Conservation (phyloP, 2,888 invertebrate genomes). For the Lucinisca nassula region DNA sequence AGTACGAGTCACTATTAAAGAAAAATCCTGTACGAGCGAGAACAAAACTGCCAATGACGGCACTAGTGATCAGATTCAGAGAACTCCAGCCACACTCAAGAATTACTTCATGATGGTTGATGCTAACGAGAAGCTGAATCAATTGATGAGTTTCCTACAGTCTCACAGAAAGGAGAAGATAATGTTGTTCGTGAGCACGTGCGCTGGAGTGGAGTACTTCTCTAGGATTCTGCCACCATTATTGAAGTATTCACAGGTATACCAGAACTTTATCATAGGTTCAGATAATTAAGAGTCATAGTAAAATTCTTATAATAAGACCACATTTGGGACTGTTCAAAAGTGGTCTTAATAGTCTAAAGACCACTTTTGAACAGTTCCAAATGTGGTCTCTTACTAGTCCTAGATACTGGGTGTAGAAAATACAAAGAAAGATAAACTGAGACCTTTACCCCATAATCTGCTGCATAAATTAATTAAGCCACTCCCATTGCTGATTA, state of each 20-base stretch:
- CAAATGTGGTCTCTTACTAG: too few species aligned
- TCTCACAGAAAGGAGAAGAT: conserved; percentile 89
- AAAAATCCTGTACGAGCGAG: conserved; percentile 90
- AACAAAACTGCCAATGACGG: too few species aligned
- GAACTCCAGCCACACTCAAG: conserved; percentile 89
- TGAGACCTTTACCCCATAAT: too few species aligned
- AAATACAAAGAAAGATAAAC: too few species aligned
- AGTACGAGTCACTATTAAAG: conserved; percentile 95
- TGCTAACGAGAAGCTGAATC: conserved; percentile 92
- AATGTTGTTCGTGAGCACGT: conserved; percentile 97
- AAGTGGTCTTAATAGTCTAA: too few species aligned
- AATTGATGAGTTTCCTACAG: conserved; percentile 94
- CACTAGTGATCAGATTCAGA: conserved; percentile 72
- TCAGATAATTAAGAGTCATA: too few species aligned
- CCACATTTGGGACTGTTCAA: too few species aligned
- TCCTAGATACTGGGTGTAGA: too few species aligned
- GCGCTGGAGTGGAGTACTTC: conserved; percentile 99
- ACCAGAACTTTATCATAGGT: not conserved
- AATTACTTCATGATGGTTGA: conserved; percentile 92
- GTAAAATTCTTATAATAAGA: too few species aligned
- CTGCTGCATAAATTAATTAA: too few species aligned
- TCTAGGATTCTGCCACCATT: conserved; percentile 89
- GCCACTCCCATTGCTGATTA: too few species aligned
- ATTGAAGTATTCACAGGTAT: conserved; percentile 70
- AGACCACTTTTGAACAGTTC: too few species aligned